A percentile compares a stretch with the other conserved stretches of the same genome.
These are phyloP conservation scores for Agapetus fuscipes DNA, from an alignment of 2,888 invertebrate species.

Conservation along the genomic window DNA sequence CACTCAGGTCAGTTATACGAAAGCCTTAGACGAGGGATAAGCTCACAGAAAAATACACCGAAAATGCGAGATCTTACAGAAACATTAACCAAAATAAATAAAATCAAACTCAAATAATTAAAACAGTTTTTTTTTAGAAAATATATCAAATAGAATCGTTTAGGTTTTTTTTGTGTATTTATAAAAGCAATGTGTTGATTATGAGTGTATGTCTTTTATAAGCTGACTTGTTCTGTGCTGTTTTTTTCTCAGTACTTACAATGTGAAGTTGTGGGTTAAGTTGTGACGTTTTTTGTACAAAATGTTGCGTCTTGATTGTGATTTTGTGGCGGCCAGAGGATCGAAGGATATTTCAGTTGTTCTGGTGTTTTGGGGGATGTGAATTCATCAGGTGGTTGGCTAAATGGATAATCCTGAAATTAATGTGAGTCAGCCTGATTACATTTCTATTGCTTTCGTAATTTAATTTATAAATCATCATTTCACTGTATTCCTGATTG, in stretches of 20 bases:
- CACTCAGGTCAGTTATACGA: too few species aligned
- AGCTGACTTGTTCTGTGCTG: too few species aligned
- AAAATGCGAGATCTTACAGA: too few species aligned
- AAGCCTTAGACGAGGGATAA: too few species aligned
- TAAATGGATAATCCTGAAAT: conserved; percentile 9
- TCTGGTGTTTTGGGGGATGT: conserved; percentile 11
- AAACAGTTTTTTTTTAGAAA: too few species aligned
- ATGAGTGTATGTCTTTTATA: too few species aligned
- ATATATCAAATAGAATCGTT: background rate
- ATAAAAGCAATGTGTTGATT: background rate
- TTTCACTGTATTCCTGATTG: too few species aligned
- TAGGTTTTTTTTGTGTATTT: background rate
- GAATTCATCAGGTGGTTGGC: conserved; percentile 22
- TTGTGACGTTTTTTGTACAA: background rate
- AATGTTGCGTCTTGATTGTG: background rate
- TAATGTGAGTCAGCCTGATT: background rate
- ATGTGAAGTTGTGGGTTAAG: background rate
- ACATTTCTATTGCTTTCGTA: too few species aligned
- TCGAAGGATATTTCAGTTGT: conserved; percentile 6
- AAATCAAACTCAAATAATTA: too few species aligned
- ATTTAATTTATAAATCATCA: too few species aligned
- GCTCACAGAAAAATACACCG: too few species aligned
- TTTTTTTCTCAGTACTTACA: background rate
- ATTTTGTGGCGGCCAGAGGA: conserved; percentile 3
- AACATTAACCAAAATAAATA: too few species aligned